Evolutionary conservation across 1,140 invertebrate species (phyloP).

Genomic region (Caenorhabditis inopinata): DNA sequence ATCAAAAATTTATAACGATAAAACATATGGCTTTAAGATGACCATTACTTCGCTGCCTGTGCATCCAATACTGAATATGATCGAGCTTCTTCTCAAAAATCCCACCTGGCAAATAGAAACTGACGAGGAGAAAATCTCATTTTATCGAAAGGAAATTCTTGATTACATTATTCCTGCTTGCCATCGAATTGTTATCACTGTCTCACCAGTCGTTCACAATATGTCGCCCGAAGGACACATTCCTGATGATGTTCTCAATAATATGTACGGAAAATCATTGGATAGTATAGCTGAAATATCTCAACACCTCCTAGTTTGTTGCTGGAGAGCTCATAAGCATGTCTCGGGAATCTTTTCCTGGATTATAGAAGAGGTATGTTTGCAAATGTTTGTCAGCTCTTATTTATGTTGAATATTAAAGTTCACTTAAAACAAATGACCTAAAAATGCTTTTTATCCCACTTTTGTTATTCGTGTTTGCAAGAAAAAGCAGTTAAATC

Average conservation of each 20-base stretch:
- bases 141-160: neutral
- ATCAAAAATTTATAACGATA: too few species aligned
- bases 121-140: neutral
- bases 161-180: constrained; percentile 23
- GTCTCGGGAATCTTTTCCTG: constrained; percentile 54
- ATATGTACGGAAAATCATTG: neutral
- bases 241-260: constrained; percentile 37
- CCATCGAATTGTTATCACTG: constrained; percentile 22
- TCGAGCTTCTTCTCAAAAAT: neutral
- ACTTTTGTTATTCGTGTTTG: too few species aligned
- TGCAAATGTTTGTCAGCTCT: too few species aligned
- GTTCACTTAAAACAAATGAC: too few species aligned
- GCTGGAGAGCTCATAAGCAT: constrained; percentile 57
- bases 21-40: neutral
- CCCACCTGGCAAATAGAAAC: neutral
- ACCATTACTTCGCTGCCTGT: neutral
- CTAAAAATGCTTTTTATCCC: too few species aligned
- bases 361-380: constrained; percentile 43
- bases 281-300: neutral
- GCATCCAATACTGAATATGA: constrained; percentile 22
- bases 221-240: constrained; percentile 49
- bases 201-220: constrained; percentile 46
- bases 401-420: too few species aligned
- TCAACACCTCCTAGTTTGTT: constrained; percentile 53
- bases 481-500: too few species aligned